Conservation (phyloP, 2,888 invertebrate species). For the Callyntrura guangdongensis region DNA sequence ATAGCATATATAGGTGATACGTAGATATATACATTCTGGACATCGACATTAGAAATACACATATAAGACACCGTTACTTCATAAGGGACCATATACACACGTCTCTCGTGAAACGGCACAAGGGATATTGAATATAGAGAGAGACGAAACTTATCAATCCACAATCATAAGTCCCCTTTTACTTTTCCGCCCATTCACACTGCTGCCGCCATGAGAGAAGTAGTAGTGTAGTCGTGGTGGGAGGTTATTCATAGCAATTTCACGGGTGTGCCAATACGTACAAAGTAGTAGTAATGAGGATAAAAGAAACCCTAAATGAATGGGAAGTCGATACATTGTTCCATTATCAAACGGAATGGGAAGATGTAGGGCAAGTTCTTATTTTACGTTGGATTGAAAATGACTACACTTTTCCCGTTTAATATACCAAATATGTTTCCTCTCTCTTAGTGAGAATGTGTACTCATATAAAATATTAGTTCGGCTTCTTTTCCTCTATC, state of each 20-base stretch:
- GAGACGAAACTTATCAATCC: neutral
- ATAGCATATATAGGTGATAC: too few species aligned
- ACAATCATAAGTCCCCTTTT: slow-evolving; percentile 15
- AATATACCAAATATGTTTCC: neutral
- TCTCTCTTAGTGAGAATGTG: neutral
- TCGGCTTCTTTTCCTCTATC: neutral
- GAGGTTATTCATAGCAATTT: slow-evolving; percentile 17
- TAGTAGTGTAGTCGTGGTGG: neutral
- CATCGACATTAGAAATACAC: neutral
- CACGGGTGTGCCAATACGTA: neutral
- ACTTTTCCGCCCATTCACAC: slow-evolving; percentile 24
- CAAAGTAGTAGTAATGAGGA: neutral
- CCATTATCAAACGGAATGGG: slow-evolving; percentile 29
- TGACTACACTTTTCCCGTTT: slow-evolving; percentile 21
- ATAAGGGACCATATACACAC: neutral
- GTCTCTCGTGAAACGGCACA: neutral
- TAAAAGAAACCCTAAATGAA: slow-evolving; percentile 29
- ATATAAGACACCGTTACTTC: too few species aligned
- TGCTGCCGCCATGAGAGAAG: neutral
- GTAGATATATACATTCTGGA: neutral
- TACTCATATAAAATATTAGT: slow-evolving; percentile 17
- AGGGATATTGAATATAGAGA: neutral
- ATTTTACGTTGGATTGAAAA: slow-evolving; percentile 40
- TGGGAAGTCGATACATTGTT: slow-evolving; percentile 47
- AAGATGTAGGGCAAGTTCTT: slow-evolving; percentile 56